These are phyloP conservation scores for Lonchura striata DNA, from an alignment of 2,113 vertebrate genomes.

Conservation along the genomic window DNA sequence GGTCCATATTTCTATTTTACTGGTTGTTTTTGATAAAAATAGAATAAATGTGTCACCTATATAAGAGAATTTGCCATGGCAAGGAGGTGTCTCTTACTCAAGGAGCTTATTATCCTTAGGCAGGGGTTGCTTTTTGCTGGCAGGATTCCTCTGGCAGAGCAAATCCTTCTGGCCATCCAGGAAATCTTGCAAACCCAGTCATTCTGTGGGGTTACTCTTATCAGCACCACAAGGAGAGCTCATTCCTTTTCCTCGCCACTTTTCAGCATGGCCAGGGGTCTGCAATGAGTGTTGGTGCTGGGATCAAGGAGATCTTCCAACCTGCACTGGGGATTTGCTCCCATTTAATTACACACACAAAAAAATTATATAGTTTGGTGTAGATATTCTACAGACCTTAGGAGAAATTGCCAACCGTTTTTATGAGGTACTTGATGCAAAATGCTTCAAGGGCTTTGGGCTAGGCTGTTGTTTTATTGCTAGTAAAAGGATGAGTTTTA, in stretches of 20 bases:
- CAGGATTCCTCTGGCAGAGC: not conserved
- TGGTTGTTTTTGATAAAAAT: not conserved
- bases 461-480: not conserved
- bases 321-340: not conserved
- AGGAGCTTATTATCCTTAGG: not conserved
- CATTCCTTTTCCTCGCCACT: not conserved
- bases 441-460: not conserved
- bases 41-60: not conserved
- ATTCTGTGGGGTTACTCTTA: not conserved
- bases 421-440: not conserved
- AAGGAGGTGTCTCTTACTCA: not conserved
- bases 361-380: not conserved
- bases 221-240: not conserved
- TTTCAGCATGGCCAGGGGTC: accelerated
- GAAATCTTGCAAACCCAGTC: not conserved
- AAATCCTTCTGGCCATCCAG: not conserved
- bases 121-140: not conserved
- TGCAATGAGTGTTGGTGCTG: not conserved
- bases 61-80: not conserved
- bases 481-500: constrained; percentile 17
- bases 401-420: not conserved
- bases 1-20: not conserved
- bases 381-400: not conserved
- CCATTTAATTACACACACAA: not conserved
- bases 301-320: not conserved